Evolutionary conservation across 2,113 vertebrate genomes (phyloP).

Genomic region (Prochilodus magdalenae): DNA sequence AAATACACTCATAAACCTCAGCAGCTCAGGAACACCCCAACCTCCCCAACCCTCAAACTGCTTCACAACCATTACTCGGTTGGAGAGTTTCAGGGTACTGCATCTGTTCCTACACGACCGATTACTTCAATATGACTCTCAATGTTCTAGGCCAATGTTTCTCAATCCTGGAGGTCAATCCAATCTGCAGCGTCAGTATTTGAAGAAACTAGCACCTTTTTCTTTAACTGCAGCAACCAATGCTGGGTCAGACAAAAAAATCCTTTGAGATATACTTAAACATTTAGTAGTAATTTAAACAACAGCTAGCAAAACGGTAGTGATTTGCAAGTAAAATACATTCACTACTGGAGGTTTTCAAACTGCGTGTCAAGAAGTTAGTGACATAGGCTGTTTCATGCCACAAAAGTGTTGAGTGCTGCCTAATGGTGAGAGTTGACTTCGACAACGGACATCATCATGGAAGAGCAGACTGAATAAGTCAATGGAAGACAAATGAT

Average conservation of each 20-base stretch:
- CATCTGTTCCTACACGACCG: neutral
- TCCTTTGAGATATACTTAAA: too few species aligned
- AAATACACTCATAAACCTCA: constrained; percentile 26
- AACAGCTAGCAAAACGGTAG: too few species aligned
- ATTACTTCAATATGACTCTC: neutral
- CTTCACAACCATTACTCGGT: neutral
- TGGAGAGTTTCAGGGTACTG: neutral
- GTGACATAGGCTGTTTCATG: too few species aligned
- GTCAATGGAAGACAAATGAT: constrained; percentile 61
- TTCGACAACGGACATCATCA: constrained; percentile 63
- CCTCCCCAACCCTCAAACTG: neutral
- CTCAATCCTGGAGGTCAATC: neutral
- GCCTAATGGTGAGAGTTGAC: too few species aligned
- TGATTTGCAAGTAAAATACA: too few species aligned
- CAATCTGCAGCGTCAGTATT: neutral
- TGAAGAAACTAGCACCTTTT: too few species aligned
- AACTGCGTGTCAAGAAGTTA: too few species aligned
- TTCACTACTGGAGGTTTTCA: too few species aligned
- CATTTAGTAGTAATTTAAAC: too few species aligned
- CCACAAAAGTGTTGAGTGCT: too few species aligned
- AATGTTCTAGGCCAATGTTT: neutral
- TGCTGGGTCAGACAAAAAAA: too few species aligned
- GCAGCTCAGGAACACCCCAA: neutral
- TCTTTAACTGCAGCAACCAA: too few species aligned
- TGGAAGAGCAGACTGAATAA: constrained; percentile 57